Conservation (phyloP, 2,797 vertebrate genomes). For the Brachymystax lenok region DNA sequence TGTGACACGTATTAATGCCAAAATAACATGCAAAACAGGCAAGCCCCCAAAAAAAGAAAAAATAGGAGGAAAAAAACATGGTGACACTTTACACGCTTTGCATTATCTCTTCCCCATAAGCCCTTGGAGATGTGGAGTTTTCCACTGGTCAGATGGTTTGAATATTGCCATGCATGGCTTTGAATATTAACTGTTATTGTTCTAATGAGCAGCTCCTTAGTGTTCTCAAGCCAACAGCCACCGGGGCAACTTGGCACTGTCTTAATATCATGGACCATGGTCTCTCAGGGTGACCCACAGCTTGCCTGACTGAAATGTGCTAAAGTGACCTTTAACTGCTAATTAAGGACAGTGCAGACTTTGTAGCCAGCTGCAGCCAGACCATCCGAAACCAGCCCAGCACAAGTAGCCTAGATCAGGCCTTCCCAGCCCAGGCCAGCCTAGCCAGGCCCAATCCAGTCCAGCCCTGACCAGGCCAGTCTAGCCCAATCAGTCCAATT, state of each 20-base stretch:
- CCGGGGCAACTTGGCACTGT: conserved; percentile 52
- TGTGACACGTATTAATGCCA: no score
- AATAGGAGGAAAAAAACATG: conserved; percentile 22
- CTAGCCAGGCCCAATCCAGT: background rate
- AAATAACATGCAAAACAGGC: no score
- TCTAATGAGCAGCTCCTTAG: conserved; percentile 34
- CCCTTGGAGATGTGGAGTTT: background rate
- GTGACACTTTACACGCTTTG: conserved; percentile 20
- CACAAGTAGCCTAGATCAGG: background rate
- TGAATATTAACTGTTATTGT: conserved; percentile 35
- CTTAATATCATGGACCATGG: conserved; percentile 49
- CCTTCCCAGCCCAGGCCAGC: background rate
- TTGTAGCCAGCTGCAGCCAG: conserved; percentile 62
- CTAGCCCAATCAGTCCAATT: background rate
- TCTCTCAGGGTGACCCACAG: conserved; percentile 51
- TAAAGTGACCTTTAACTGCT: conserved; percentile 73
- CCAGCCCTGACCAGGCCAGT: background rate
- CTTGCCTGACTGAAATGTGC: conserved; percentile 59
- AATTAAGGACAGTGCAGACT: conserved; percentile 54
- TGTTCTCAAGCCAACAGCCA: conserved; percentile 32
- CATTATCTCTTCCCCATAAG: background rate
- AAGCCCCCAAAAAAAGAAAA: no score
- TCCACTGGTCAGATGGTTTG: conserved; percentile 17
- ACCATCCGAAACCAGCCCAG: background rate
- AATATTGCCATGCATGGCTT: conserved; percentile 14